These are phyloP conservation scores for Stictonetta naevosa DNA, from an alignment of 2,113 vertebrate genomes.

Conservation along the genomic window DNA sequence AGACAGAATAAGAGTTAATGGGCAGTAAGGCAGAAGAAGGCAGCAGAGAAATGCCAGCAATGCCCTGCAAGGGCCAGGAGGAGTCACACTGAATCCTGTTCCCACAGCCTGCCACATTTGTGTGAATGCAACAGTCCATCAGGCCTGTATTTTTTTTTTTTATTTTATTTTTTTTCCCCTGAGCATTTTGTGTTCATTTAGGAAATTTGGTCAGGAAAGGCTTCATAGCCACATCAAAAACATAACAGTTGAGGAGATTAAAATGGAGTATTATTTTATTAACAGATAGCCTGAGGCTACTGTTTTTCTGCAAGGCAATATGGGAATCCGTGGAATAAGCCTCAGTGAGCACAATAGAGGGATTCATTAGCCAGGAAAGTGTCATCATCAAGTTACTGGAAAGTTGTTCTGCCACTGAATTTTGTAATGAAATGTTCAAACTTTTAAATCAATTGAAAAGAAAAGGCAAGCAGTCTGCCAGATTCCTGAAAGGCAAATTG, in stretches of 20 bases:
- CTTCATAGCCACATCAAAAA: neutral
- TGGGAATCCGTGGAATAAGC: neutral
- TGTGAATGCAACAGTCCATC: neutral
- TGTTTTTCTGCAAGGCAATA: neutral
- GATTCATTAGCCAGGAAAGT: neutral
- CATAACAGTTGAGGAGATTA: neutral
- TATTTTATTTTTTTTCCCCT: neutral
- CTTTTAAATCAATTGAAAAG: conserved; percentile 13
- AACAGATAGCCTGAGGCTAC: conserved; percentile 13
- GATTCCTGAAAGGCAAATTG: neutral
- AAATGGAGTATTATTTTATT: conserved; percentile 10
- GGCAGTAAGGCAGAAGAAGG: neutral
- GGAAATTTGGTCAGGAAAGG: neutral
- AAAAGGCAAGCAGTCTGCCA: neutral
- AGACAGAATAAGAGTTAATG: neutral
- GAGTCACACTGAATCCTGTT: neutral
- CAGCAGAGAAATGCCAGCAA: neutral
- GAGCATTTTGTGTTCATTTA: neutral
- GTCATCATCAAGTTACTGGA: neutral
- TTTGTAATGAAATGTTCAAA: conserved; percentile 9
- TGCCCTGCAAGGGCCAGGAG: neutral
- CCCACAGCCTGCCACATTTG: accelerated
- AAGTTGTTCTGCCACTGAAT: neutral
- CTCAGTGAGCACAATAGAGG: neutral
- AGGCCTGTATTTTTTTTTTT: neutral